Evolutionary conservation across 2,113 vertebrate species (phyloP).

Genomic region (Calypte anna): DNA sequence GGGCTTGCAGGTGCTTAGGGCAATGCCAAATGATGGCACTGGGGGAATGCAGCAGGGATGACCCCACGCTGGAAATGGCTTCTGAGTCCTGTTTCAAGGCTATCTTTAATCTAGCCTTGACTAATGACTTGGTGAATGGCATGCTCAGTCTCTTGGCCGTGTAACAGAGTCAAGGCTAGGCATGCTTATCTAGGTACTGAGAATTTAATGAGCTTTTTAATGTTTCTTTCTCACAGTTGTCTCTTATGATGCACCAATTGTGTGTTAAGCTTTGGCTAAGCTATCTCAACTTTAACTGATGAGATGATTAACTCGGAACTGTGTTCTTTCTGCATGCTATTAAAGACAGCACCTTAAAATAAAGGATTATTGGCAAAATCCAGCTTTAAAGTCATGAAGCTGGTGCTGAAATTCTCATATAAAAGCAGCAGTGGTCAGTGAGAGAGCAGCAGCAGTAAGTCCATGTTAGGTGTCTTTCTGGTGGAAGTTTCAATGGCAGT

Average conservation of each 20-base stretch:
- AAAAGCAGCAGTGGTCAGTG: background rate
- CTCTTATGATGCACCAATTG: background rate
- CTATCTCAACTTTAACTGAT: background rate
- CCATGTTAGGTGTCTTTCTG: background rate
- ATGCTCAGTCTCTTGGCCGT: no score
- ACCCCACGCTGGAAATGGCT: background rate
- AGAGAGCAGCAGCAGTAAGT: background rate
- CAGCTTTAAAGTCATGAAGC: background rate
- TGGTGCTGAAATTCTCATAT: background rate
- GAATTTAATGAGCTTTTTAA: background rate
- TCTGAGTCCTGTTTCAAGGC: background rate
- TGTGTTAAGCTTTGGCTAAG: background rate
- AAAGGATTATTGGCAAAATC: background rate
- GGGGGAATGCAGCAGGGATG: background rate
- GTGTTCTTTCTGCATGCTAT: background rate
- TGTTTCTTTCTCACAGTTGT: background rate
- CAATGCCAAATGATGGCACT: background rate
- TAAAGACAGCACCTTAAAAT: background rate
- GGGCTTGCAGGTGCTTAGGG: background rate
- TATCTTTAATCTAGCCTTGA: background rate
- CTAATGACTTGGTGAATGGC: background rate
- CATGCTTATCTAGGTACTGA: background rate
- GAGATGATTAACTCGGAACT: background rate
- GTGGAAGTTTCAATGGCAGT: background rate
- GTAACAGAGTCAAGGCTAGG: background rate